Evolutionary conservation across 1,140 invertebrate species (phyloP).

Genomic region (Nasonia longicornis): DNA sequence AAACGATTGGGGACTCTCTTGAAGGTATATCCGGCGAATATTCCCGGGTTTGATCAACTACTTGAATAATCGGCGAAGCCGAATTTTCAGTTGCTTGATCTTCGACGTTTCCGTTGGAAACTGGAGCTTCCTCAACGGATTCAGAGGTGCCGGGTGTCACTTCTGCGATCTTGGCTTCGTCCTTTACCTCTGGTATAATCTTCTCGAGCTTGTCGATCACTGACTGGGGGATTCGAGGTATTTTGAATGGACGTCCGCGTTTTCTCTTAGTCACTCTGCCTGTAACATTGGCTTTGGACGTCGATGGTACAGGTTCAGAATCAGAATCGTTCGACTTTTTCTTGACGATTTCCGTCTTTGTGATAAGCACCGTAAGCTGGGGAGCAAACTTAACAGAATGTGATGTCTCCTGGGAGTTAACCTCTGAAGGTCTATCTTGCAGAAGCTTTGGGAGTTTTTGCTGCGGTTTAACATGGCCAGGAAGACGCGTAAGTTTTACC

Average conservation of each 20-base stretch:
- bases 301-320: too few species aligned
- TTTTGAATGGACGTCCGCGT: background rate
- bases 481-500: background rate
- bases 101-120: background rate
- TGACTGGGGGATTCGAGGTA: background rate
- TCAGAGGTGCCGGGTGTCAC: background rate
- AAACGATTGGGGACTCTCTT: background rate
- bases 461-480: background rate
- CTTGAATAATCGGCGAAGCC: background rate
- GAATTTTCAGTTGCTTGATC: background rate
- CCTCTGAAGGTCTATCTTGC: background rate
- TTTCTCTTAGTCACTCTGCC: background rate
- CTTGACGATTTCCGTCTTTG: background rate
- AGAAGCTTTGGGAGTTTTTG: background rate
- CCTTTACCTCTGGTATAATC: background rate
- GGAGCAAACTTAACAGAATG: background rate
- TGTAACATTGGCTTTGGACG: background rate
- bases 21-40: background rate
- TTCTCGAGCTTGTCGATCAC: background rate
- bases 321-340: background rate
- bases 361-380: background rate
- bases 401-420: too few species aligned
- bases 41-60: background rate
- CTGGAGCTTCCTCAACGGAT: background rate
- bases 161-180: background rate